phyloP scores from a whole-genome alignment of 2,888 invertebrate genomes.

The Drosophila yooni region DNA sequence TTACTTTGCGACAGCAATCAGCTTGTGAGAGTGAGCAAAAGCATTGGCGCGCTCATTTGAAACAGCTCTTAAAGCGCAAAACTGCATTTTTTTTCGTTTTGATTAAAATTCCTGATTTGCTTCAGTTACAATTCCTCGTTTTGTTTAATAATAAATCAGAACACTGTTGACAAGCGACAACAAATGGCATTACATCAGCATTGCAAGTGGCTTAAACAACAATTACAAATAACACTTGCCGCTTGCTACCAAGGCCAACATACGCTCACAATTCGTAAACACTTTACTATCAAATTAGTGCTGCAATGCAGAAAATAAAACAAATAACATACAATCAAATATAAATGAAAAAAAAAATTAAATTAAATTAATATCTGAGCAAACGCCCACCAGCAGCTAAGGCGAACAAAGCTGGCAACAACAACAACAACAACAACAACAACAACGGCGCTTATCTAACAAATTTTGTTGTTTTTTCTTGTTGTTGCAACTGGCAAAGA shows the following conservation, averaged over 20 bases:
- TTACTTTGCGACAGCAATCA: slow-evolving; percentile 20
- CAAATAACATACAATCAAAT: not conserved
- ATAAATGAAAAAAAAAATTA: slow-evolving; percentile 12
- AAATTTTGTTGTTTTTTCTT: slow-evolving; percentile 20
- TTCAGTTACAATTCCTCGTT: not conserved
- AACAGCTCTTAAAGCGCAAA: not conserved
- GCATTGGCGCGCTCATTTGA: slow-evolving; percentile 19
- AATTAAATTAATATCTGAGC: slow-evolving; percentile 55
- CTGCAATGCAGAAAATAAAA: not conserved
- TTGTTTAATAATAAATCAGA: not conserved
- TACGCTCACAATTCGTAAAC: slow-evolving; percentile 1
- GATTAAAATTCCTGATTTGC: not conserved
- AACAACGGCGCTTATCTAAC: slow-evolving; percentile 60
- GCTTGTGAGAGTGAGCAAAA: slow-evolving; percentile 48
- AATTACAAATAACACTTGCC: not conserved
- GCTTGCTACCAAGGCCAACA: slow-evolving; percentile 22
- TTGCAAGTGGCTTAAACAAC: not conserved
- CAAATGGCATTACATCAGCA: not conserved
- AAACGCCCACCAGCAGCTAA: slow-evolving; percentile 56
- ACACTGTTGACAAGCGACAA: not conserved
- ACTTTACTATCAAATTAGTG: slow-evolving; percentile 12
- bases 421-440: slow-evolving; percentile 19
- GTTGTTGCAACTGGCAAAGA: slow-evolving; percentile 62
- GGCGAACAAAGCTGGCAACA: slow-evolving; percentile 17
- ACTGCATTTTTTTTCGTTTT: not conserved